Evolutionary conservation across 2,113 vertebrate species (phyloP).

Genomic region (Talpa occidentalis): DNA sequence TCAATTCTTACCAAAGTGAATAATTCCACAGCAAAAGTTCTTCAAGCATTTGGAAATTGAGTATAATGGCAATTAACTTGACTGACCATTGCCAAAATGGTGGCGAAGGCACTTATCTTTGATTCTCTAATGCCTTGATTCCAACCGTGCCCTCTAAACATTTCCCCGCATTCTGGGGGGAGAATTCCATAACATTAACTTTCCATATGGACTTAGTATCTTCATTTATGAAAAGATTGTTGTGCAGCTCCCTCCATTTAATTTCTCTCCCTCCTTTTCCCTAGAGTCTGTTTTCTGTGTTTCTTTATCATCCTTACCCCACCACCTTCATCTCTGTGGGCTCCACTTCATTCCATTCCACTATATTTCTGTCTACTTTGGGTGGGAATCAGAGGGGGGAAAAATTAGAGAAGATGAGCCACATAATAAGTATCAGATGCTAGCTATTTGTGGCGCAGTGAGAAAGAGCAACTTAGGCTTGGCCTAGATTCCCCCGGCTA

Average conservation of each 20-base stretch:
- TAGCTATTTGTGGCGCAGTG: neutral
- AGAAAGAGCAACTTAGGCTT: neutral
- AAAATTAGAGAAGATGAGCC: slow-evolving; percentile 32
- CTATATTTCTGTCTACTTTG: neutral
- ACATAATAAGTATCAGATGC: neutral
- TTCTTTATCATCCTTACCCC: neutral
- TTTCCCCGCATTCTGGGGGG: neutral
- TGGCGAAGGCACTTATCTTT: neutral
- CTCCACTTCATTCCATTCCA: neutral
- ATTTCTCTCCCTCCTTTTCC: neutral
- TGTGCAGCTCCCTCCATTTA: neutral
- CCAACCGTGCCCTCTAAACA: neutral
- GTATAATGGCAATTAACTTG: neutral
- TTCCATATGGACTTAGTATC: neutral
- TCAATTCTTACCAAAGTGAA: neutral
- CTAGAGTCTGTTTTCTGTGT: neutral
- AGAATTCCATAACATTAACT: neutral
- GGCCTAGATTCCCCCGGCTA: neutral
- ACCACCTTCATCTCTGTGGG: neutral
- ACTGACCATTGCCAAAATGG: neutral
- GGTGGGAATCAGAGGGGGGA: neutral
- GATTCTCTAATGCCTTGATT: neutral
- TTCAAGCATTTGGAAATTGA: slow-evolving; percentile 1
- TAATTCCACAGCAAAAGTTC: neutral
- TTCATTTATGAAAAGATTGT: neutral